Evolutionary conservation across 2,113 vertebrate genomes (phyloP).

Genomic region (Manacus vitellinus): DNA sequence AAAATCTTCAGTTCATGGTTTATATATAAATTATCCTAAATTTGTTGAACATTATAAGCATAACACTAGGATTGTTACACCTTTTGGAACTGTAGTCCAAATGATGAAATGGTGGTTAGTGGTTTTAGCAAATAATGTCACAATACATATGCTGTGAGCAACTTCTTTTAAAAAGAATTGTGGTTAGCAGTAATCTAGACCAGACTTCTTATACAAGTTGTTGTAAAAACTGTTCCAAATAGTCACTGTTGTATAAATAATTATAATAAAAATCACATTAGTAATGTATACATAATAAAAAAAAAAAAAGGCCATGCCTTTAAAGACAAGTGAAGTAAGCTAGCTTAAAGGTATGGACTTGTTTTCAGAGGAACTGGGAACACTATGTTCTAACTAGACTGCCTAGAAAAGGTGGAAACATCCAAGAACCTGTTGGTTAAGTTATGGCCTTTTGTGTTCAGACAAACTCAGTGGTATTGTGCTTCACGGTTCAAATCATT

Average conservation of each 20-base stretch:
- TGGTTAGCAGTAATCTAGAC: background rate
- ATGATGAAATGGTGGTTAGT: background rate
- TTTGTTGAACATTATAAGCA: background rate
- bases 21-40: background rate
- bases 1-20: background rate
- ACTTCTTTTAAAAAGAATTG: background rate
- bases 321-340: background rate
- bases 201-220: background rate
- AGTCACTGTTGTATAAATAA: background rate
- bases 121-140: background rate
- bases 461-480: background rate
- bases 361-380: background rate
- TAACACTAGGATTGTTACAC: background rate
- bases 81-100: background rate
- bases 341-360: background rate
- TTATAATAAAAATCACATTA: background rate
- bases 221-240: background rate
- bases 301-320: background rate
- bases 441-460: background rate
- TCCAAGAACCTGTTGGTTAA: background rate
- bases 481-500: background rate
- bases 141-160: background rate
- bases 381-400: background rate
- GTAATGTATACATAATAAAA: background rate
- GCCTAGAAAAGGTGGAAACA: background rate